A percentile compares a stretch with the other conserved stretches of the same genome.
Evolutionary conservation across 2,888 invertebrate species (phyloP).

Genomic region (Clepsis dumicolana): DNA sequence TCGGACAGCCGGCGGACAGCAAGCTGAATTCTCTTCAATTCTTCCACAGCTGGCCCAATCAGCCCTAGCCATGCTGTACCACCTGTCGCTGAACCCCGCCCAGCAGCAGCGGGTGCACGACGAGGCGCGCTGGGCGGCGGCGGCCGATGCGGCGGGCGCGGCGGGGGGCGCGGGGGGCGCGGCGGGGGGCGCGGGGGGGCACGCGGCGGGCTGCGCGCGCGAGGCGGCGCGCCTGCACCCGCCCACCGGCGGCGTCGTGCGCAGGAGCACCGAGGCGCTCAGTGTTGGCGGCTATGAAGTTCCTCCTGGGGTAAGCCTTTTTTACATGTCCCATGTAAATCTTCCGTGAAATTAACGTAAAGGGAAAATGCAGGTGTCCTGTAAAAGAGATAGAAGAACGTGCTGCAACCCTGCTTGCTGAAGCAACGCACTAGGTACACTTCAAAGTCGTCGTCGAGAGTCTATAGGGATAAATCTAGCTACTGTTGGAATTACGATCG

Average conservation of each 20-base stretch:
- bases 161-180: constrained; percentile 68
- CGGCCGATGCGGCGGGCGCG: constrained; percentile 43
- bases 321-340: no score
- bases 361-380: no score
- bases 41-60: constrained; percentile 72
- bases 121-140: constrained; percentile 71
- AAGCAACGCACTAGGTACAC: no score
- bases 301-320: constrained; percentile 72
- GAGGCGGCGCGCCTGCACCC: constrained; percentile 78
- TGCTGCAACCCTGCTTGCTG: no score
- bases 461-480: no score
- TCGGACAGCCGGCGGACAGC: no score
- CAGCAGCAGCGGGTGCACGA: constrained; percentile 78
- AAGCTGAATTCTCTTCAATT: no score
- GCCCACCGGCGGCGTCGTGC: constrained; percentile 74
- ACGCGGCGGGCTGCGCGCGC: constrained; percentile 66
- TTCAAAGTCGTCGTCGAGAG: no score
- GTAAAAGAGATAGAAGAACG: no score
- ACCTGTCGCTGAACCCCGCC: constrained; percentile 76
- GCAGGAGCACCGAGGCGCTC: constrained; percentile 65
- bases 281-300: constrained; percentile 73
- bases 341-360: no score
- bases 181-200: constrained; percentile 69
- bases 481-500: no score
- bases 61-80: constrained; percentile 75